phyloP scores from a whole-genome alignment of 1,140 invertebrate genomes.

The Acromyrmex heyeri region DNA sequence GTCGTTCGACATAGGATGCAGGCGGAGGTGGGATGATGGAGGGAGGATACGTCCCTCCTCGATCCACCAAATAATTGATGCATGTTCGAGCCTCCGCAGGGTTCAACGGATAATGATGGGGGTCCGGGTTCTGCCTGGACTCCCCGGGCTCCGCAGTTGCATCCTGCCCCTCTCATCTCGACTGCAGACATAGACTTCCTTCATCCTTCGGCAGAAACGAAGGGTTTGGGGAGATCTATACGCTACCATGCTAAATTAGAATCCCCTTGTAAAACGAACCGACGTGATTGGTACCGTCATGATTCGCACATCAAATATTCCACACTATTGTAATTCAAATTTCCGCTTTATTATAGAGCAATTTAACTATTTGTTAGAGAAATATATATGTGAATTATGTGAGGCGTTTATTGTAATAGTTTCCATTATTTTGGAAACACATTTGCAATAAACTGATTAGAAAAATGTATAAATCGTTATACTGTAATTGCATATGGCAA shows the following conservation, averaged over 20 bases:
- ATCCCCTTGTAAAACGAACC: slow-evolving; percentile 39
- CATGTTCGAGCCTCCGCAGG: slow-evolving; percentile 73
- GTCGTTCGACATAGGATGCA: slow-evolving; percentile 54
- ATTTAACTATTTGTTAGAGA: background rate
- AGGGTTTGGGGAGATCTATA: slow-evolving; percentile 9
- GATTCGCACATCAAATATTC: slow-evolving; percentile 30
- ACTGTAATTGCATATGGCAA: background rate
- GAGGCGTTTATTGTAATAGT: background rate
- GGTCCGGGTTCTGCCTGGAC: slow-evolving; percentile 60
- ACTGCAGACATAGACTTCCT: slow-evolving; percentile 61
- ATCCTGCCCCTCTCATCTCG: slow-evolving; percentile 27
- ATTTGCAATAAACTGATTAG: background rate
- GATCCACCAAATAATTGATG: slow-evolving; percentile 79
- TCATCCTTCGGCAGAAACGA: slow-evolving; percentile 31
- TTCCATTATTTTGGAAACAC: background rate
- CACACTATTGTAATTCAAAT: slow-evolving; percentile 8
- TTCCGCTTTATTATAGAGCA: background rate
- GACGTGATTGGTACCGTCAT: slow-evolving; percentile 54
- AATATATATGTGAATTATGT: background rate
- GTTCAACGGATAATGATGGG: slow-evolving; percentile 78
- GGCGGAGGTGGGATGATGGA: slow-evolving; percentile 20
- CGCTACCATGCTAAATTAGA: slow-evolving; percentile 42
- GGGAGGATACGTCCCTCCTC: slow-evolving; percentile 59
- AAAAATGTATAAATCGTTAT: background rate
- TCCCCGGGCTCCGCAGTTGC: slow-evolving; percentile 62